phyloP scores from a whole-genome alignment of 1,140 invertebrate genomes.

The Achatina immaculata region DNA sequence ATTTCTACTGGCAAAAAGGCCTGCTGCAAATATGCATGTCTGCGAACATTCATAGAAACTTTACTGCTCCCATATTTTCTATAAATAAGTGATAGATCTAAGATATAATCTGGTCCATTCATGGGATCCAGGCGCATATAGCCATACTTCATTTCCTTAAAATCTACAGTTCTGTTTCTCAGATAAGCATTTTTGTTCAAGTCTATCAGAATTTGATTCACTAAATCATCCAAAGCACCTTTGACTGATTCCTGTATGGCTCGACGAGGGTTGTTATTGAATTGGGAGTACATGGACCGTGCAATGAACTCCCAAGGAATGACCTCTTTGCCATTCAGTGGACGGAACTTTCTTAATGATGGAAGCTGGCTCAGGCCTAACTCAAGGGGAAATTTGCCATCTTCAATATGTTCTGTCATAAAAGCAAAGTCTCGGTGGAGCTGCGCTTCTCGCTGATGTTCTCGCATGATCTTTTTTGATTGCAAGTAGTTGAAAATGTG shows the following conservation, averaged over 20 bases:
- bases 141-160: conserved; percentile 94
- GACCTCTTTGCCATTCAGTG: conserved; percentile 79
- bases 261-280: conserved; percentile 87
- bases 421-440: conserved; percentile 64
- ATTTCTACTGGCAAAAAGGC: conserved; percentile 77
- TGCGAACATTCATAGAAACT: conserved; percentile 91
- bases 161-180: conserved; percentile 93
- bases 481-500: conserved; percentile 80
- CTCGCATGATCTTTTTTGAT: conserved; percentile 64
- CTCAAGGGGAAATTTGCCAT: conserved; percentile 21
- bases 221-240: conserved; percentile 87
- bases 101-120: conserved; percentile 91
- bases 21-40: conserved; percentile 95
- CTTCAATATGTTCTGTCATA: conserved; percentile 53
- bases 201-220: conserved; percentile 81
- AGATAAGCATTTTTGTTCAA: conserved; percentile 93
- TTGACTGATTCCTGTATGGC: conserved; percentile 83
- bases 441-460: conserved; percentile 66
- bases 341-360: conserved; percentile 79
- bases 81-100: conserved; percentile 94
- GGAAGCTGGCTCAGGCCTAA: conserved; percentile 78
- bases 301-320: conserved; percentile 87
- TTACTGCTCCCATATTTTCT: conserved; percentile 91
- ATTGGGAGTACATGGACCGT: conserved; percentile 83
- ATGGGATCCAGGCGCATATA: conserved; percentile 87